Conservation (phyloP, 2,888 invertebrate genomes). For the Drosophila formosana region DNA sequence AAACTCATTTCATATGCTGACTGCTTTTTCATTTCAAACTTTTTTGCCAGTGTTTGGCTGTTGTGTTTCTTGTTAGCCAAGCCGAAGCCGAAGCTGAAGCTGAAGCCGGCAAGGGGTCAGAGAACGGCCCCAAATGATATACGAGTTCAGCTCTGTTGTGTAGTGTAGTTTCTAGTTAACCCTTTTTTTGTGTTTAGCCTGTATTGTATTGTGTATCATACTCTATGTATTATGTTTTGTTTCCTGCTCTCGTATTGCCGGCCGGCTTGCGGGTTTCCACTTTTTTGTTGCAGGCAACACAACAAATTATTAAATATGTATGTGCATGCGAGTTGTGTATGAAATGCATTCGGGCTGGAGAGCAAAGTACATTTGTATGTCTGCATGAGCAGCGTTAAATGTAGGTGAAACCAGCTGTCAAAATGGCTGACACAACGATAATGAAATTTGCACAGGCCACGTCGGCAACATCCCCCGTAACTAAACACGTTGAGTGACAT, state of each 20-base stretch:
- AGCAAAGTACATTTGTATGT: not conserved
- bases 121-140: constrained; percentile 64
- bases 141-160: constrained; percentile 49
- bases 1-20: constrained; percentile 80
- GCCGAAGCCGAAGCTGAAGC: constrained; percentile 1
- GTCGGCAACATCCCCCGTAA: constrained; percentile 37
- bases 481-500: constrained; percentile 75
- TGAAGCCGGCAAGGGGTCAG: not conserved
- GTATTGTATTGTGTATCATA: not conserved
- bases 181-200: constrained; percentile 35
- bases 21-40: constrained; percentile 79
- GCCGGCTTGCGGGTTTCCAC: constrained; percentile 36
- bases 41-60: constrained; percentile 56
- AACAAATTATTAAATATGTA: constrained; percentile 53
- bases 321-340: constrained; percentile 30
- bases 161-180: constrained; percentile 60
- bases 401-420: constrained; percentile 79
- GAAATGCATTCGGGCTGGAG: constrained; percentile 14
- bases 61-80: constrained; percentile 73
- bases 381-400: constrained; percentile 54
- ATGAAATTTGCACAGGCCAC: constrained; percentile 74
- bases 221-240: constrained; percentile 16
- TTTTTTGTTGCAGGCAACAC: constrained; percentile 5
- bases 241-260: constrained; percentile 44
- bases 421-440: constrained; percentile 71